Conservation (phyloP, 2,113 vertebrate species). For the Felis chaus region DNA sequence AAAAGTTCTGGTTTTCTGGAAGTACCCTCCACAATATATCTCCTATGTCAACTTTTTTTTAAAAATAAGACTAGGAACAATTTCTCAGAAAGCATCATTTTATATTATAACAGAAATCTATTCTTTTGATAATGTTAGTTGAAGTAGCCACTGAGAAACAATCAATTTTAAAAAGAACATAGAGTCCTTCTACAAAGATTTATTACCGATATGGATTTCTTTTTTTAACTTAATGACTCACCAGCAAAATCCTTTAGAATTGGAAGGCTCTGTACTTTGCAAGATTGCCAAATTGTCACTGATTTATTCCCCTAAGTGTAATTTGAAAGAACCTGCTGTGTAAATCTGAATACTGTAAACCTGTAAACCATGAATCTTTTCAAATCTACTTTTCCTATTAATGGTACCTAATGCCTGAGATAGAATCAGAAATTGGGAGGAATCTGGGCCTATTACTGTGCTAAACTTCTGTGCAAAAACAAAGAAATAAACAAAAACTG, state of each 20-base stretch:
- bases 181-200: conserved; percentile 59
- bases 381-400: conserved; percentile 11
- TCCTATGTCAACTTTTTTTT: background rate
- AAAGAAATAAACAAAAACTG: background rate
- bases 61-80: background rate
- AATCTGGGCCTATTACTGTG: background rate
- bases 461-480: background rate
- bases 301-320: conserved; percentile 26
- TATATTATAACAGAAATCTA: conserved; percentile 43
- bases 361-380: conserved; percentile 38
- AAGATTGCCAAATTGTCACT: conserved; percentile 13
- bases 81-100: conserved; percentile 64
- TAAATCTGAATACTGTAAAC: conserved; percentile 41
- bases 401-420: background rate
- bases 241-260: conserved; percentile 56
- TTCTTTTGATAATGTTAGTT: conserved; percentile 57
- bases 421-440: background rate
- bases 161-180: conserved; percentile 71
- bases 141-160: conserved; percentile 68
- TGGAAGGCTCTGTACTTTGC: conserved; percentile 62
- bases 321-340: conserved; percentile 57
- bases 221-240: conserved; percentile 76
- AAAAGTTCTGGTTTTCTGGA: background rate
- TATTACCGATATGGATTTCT: conserved; percentile 64
- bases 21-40: conserved; percentile 22